Conservation (phyloP, 2,113 vertebrate species). For the Spea bombifrons region DNA sequence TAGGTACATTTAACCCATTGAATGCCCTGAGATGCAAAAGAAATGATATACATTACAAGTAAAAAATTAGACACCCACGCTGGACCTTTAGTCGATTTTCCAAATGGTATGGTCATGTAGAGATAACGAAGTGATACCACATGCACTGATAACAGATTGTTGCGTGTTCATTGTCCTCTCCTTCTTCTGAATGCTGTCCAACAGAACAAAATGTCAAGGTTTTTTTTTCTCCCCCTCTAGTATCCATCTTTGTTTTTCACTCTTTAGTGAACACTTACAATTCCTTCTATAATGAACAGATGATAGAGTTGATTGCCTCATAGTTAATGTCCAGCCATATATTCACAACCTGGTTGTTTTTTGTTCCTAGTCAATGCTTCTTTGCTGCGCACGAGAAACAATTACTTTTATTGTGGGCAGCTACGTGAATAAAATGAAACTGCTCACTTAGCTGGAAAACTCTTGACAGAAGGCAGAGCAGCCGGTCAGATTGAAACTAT, state of each 20-base stretch:
- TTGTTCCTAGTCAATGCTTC: constrained; percentile 62
- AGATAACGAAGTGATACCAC: constrained; percentile 25
- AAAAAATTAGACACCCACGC: background rate
- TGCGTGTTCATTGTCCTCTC: background rate
- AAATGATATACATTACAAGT: background rate
- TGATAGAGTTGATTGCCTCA: constrained; percentile 61
- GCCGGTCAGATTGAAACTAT: constrained; percentile 64
- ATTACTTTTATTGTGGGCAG: constrained; percentile 66
- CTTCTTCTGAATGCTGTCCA: background rate
- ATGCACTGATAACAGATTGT: constrained; percentile 15
- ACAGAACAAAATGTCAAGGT: background rate
- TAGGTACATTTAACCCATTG: too few relatives aligned
- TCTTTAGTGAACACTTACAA: background rate
- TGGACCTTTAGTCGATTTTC: background rate
- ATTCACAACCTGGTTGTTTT: constrained; percentile 76
- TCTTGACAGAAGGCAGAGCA: constrained; percentile 75
- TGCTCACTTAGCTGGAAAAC: constrained; percentile 73
- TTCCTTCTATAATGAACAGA: constrained; percentile 55
- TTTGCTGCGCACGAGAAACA: constrained; percentile 63
- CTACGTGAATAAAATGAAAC: constrained; percentile 66
- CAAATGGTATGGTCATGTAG: background rate
- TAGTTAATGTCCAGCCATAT: constrained; percentile 74
- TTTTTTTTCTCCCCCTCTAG: background rate
- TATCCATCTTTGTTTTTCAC: constrained; percentile 30
- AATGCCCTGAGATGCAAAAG: too few relatives aligned